Evolutionary conservation across 2,797 vertebrate species (phyloP).

Genomic region (Echiichthys vipera): DNA sequence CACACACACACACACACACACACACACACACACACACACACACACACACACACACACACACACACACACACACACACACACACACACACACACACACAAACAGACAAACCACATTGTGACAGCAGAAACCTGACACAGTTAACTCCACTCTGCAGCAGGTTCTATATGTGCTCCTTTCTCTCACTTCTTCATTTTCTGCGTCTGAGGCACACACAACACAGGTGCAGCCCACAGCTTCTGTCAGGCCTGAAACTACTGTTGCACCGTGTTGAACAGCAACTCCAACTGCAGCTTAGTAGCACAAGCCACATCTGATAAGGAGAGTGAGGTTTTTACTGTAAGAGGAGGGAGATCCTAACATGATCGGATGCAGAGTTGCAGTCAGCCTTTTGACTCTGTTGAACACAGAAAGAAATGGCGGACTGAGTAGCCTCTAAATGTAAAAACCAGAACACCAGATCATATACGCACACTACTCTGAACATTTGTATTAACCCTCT

Average conservation of each 20-base stretch:
- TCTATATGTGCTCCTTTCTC: slow-evolving; percentile 31
- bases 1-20: neutral
- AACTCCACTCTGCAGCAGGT: slow-evolving; percentile 29
- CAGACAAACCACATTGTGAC: slow-evolving; percentile 31
- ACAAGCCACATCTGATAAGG: slow-evolving; percentile 60
- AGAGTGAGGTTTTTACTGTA: slow-evolving; percentile 21
- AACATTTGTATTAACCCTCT: neutral
- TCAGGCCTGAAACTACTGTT: slow-evolving; percentile 37
- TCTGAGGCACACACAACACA: slow-evolving; percentile 56
- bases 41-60: neutral
- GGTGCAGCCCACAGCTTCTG: slow-evolving; percentile 57
- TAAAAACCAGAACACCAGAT: neutral
- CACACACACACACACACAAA: neutral
- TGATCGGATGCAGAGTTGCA: slow-evolving; percentile 19
- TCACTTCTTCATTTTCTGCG: slow-evolving; percentile 69
- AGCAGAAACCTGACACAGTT: slow-evolving; percentile 60
- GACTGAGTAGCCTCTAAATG: neutral
- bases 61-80: neutral
- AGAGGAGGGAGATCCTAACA: slow-evolving; percentile 30
- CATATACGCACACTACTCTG: neutral
- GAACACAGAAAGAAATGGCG: too few species aligned
- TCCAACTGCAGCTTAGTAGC: slow-evolving; percentile 41
- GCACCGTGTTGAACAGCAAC: slow-evolving; percentile 35
- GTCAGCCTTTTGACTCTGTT: neutral
- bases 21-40: neutral